These are phyloP conservation scores for Peucedramus taeniatus DNA, from an alignment of 2,113 vertebrate species.

Conservation along the genomic window DNA sequence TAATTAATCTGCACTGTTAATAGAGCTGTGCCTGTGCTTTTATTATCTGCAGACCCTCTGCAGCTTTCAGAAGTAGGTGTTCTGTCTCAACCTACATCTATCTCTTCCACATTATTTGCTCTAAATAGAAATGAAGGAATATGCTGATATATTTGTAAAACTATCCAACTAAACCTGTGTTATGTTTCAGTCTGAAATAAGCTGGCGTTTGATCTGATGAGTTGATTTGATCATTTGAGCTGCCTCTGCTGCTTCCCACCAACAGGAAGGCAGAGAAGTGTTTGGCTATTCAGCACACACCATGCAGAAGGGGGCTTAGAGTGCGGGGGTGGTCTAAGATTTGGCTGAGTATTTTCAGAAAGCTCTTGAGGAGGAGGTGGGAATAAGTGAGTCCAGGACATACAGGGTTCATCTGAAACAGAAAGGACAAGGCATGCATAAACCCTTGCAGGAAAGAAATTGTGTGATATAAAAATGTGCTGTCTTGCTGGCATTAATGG, in stretches of 20 bases:
- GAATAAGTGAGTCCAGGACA: neutral
- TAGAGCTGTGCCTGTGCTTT: neutral
- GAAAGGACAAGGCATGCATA: neutral
- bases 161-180: neutral
- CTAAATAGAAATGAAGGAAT: neutral
- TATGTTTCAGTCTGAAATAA: neutral
- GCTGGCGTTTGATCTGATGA: neutral
- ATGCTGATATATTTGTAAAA: neutral
- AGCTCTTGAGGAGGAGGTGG: neutral
- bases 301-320: neutral
- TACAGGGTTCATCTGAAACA: neutral
- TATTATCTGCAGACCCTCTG: neutral
- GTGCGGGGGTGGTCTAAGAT: neutral
- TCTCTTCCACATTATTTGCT: neutral
- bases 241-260: neutral
- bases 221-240: neutral
- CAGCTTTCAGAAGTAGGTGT: neutral
- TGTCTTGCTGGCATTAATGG: neutral
- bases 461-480: neutral
- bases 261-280: fast-evolving
- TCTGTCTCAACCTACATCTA: neutral
- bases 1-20: neutral
- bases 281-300: neutral
- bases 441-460: neutral
- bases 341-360: neutral